These are phyloP conservation scores for Drosophila serrata DNA, from an alignment of 1,140 invertebrate genomes.

Conservation along the genomic window DNA sequence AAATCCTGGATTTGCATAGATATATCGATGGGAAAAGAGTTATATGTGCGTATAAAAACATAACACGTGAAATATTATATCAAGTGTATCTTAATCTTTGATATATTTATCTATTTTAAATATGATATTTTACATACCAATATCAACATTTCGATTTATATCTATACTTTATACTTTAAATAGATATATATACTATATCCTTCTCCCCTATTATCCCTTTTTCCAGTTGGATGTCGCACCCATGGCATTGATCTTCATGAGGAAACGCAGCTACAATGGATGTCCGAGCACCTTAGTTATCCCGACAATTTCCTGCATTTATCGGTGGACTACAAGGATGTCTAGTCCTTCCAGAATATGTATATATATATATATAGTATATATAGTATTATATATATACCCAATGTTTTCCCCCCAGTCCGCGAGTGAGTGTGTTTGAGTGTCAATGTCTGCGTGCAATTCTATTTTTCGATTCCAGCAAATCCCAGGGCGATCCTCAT, in stretches of 20 bases:
- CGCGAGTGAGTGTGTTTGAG: constrained; percentile 2
- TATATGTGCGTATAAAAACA: too few relatives aligned
- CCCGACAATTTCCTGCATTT: constrained; percentile 99
- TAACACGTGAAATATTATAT: too few relatives aligned
- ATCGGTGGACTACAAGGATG: constrained; percentile 86
- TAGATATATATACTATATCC: background rate
- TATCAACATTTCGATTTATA: background rate
- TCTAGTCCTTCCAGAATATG: constrained; percentile 16
- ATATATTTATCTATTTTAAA: background rate
- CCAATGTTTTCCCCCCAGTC: constrained; percentile 8
- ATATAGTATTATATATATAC: constrained; percentile 1
- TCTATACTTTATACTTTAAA: background rate
- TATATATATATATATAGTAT: constrained; percentile 8
- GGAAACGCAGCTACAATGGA: constrained; percentile 98
- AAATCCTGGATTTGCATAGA: background rate
- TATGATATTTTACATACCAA: background rate
- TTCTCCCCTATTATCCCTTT: constrained; percentile 25
- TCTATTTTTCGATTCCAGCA: constrained; percentile 46
- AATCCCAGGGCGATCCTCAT: constrained; percentile 42
- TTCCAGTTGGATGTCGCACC: constrained; percentile 92
- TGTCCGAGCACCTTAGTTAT: constrained; percentile 98
- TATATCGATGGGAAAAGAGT: background rate
- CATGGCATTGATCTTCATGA: constrained; percentile 95
- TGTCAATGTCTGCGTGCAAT: constrained; percentile 16
- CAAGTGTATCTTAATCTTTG: background rate